Evolutionary conservation across 1,140 invertebrate genomes (phyloP).

Genomic region (Maniola jurtina): DNA sequence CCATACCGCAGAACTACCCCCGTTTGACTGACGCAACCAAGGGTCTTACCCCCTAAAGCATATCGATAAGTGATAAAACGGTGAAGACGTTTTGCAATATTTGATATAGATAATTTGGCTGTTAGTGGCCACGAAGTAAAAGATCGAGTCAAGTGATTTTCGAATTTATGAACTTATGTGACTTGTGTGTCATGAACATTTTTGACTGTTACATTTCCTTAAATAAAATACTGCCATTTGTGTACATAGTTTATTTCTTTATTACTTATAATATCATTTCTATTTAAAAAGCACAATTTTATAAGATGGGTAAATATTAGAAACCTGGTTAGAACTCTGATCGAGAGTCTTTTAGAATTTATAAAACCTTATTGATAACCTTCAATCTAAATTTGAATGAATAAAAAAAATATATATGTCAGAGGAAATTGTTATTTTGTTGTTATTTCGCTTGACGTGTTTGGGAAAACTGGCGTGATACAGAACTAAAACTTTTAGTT

Average conservation of each 20-base stretch:
- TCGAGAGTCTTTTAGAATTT: neutral
- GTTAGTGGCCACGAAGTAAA: slow-evolving; percentile 43
- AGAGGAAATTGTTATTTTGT: neutral
- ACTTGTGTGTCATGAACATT: slow-evolving; percentile 61
- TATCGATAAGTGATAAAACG: slow-evolving; percentile 68
- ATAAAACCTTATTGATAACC: neutral
- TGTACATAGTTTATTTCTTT: slow-evolving; percentile 38
- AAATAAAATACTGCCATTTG: slow-evolving; percentile 76
- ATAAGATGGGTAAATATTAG: neutral
- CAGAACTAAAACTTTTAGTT: neutral
- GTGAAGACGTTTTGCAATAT: slow-evolving; percentile 49
- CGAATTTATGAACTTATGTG: slow-evolving; percentile 61
- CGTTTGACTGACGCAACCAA: slow-evolving; percentile 58
- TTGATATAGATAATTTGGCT: slow-evolving; percentile 42
- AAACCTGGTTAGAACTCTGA: neutral
- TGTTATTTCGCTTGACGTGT: neutral
- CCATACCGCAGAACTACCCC: slow-evolving; percentile 69
- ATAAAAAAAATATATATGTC: neutral
- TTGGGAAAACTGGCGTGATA: neutral
- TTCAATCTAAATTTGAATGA: neutral
- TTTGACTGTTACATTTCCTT: slow-evolving; percentile 73
- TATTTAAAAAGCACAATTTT: too few species aligned
- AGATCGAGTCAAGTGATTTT: slow-evolving; percentile 55
- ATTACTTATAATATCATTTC: neutral
- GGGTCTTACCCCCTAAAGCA: slow-evolving; percentile 60